Base-by-base conservation (phyloP, 1,140 invertebrate genomes). In the Magallana gigas region DNA sequence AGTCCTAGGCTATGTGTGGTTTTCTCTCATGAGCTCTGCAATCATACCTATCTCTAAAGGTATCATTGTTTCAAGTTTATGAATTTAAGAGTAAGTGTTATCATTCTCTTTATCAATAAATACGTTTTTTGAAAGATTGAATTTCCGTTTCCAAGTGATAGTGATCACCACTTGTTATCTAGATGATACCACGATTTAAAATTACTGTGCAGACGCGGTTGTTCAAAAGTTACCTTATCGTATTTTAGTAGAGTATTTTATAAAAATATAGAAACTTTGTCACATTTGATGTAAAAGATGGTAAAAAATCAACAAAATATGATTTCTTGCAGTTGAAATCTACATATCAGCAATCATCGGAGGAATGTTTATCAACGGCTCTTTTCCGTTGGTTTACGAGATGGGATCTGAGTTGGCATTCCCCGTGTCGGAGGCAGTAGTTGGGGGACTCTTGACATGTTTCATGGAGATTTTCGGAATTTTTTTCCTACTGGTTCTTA, bases 381-480 rank as follows among this genome's bases (percentile, higher is more conserved):
- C 94, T 0, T 92, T 94, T 0, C 95, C 96, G 1, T 90, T 96
- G 11, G 96, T 95, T 89, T 94, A 95, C 76, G 95, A 96, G 88
- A 90, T 96, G 58, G 94, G 94, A 6, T 95, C 95, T 76, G 95
- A 96, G 92, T 92, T 95, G 8, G 94, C 94, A 6, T 96, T 95
- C 91, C 96, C 96, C 1, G 91, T 96, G 8, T 93, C 95, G 1
- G 96, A 96, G 92, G 95, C 94, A 5, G 91, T 96, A 12, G 94
- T 95, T 16, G 95, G 94, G 6, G 95, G 95, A 16, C 94, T 94
- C 88, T 92, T 96, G 89, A 95, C 94, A 60, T 93, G 95, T 86
- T 85, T 94, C 62, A 94, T 92, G 86, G 95, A 89, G 76, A 16
- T 89, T 36, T 88, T 86, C 29, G 88, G 88, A 18, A 16, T 90